Base-by-base conservation (phyloP, 1,140 invertebrate genomes). In the Thrips palmi region DNA sequence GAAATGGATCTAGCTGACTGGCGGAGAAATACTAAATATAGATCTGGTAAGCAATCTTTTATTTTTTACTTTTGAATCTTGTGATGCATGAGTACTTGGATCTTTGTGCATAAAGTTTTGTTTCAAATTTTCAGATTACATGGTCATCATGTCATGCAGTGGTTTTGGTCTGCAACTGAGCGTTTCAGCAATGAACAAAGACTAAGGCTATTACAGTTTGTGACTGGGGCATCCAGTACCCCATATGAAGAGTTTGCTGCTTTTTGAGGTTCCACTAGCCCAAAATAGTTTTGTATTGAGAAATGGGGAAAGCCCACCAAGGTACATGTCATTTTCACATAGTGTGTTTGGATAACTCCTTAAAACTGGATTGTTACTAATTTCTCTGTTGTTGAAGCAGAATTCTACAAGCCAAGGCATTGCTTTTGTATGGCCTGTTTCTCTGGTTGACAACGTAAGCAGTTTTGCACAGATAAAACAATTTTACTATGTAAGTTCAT, bases 1-100 rank as follows among this genome's bases (percentile, higher is more conserved):
- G 89, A 94, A 61, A 92, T 96, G 19, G 88, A 96, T 58, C 71
- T 93, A n/a, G 69, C 74, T 14, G 89, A 96, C 60, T 96, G 91
- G 91, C 64, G 88, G 42, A 71, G 75, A 31, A 83, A 93, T 53
- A 92, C 87, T 1, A 89, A 94, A 53, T 96, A 96, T 54, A 66
- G 86, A 51, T 86, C 84, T 48, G 85, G 65, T 61, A 44, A 3
- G 22, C n/a, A 11, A 2, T n/a, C n/a, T 5, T 25, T 24, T 27
- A 3, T 18, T 25, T 15, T 32, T 15, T 15, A n/a, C 25, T 28
- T 11, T 12, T 15, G 11, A 32, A 29, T 17, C 22, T 35, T 10
- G 8, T 32, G 10, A 12, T 21, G 2, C n/a, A 10, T n/a, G n/a
- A 10, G 10, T 27, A 27, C 10, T 27, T 10, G 10, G 10, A 10